Conservation (phyloP, 2,888 invertebrate genomes). For the Acrobasis suavella region DNA sequence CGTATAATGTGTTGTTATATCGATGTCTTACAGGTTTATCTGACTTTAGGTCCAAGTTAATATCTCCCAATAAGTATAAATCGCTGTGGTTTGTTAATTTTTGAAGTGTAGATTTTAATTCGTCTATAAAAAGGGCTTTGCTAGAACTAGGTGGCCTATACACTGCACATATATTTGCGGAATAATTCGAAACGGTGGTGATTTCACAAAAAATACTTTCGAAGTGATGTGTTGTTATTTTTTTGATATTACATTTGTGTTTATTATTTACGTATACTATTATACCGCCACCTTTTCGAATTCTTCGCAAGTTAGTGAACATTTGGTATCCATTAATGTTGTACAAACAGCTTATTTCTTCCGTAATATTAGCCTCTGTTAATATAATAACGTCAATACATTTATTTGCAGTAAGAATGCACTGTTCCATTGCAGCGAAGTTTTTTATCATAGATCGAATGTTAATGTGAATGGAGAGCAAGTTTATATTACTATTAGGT, state of each 20-base stretch:
- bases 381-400: background rate
- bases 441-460: background rate
- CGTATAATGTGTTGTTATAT: background rate
- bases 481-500: background rate
- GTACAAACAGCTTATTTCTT: background rate
- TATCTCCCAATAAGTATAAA: background rate
- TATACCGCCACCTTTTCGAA: conserved; percentile 1
- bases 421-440: background rate
- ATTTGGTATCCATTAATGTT: background rate
- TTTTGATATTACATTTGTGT: background rate
- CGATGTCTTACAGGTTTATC: background rate
- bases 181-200: background rate
- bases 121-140: background rate
- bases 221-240: background rate
- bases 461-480: background rate
- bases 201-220: background rate
- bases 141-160: background rate
- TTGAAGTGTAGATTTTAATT: background rate
- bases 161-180: background rate
- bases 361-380: background rate
- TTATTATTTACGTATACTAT: background rate
- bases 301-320: background rate
- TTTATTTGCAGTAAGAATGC: background rate
- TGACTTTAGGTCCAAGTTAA: background rate
- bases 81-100: background rate